These are phyloP conservation scores for Willisornis vidua DNA, from an alignment of 2,113 vertebrate species.

Conservation along the genomic window DNA sequence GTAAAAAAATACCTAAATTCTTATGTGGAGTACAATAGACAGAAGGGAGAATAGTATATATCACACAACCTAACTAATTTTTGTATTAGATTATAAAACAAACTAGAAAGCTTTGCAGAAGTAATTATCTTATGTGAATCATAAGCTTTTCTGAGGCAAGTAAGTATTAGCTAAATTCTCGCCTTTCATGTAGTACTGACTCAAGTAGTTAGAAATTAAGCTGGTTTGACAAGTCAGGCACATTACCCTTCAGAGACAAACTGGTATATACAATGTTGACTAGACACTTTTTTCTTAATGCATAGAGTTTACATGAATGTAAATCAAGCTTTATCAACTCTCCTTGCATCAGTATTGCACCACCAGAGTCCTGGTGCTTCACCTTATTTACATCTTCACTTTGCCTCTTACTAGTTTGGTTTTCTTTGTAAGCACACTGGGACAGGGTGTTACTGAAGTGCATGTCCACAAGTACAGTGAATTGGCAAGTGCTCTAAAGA, in stretches of 20 bases:
- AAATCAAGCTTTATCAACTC: not conserved
- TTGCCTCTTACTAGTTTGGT: not conserved
- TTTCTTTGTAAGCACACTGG: not conserved
- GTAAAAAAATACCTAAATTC: not conserved
- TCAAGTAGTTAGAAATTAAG: not conserved
- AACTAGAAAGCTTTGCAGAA: not conserved
- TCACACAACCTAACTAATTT: not conserved
- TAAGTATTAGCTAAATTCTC: not conserved
- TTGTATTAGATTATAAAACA: not conserved
- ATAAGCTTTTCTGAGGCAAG: not conserved
- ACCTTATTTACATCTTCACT: not conserved
- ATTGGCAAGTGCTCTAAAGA: not conserved
- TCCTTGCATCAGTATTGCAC: not conserved
- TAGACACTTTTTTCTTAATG: not conserved
- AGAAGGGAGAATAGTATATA: not conserved
- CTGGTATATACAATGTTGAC: not conserved
- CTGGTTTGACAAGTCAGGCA: not conserved
- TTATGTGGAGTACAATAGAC: not conserved
- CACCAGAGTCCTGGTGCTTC: not conserved
- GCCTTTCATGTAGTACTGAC: not conserved
- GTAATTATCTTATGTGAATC: not conserved
- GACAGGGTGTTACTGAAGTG: not conserved
- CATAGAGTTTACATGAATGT: not conserved
- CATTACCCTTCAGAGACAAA: not conserved
- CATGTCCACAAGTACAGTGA: not conserved